Evolutionary conservation across 2,797 vertebrate species (phyloP).

Genomic region (Amazona finschi): DNA sequence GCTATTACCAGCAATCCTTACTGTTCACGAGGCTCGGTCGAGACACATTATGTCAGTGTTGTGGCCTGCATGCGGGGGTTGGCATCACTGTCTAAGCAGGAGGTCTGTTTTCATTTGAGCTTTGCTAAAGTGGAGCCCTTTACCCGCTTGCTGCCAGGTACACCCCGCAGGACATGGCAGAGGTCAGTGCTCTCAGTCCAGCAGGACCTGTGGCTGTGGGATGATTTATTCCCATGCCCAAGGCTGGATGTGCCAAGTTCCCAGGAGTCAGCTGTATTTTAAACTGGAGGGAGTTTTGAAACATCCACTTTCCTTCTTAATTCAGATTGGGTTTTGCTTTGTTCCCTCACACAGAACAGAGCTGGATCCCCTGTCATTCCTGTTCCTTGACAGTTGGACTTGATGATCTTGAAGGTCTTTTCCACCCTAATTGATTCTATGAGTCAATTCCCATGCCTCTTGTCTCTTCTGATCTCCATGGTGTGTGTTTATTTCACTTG

Average conservation of each 20-base stretch:
- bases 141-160: accelerated
- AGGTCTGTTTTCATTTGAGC: too few relatives aligned
- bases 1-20: accelerated
- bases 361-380: background rate
- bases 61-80: accelerated
- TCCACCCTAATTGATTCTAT: background rate
- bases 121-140: background rate
- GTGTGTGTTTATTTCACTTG: background rate
- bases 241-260: background rate
- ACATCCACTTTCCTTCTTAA: background rate
- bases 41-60: accelerated
- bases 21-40: accelerated
- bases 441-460: background rate
- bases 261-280: background rate
- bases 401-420: background rate
- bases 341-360: background rate
- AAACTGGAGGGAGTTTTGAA: background rate
- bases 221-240: background rate
- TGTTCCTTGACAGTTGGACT: background rate
- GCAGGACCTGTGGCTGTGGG: accelerated
- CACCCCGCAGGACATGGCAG: accelerated
- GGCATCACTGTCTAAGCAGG: background rate
- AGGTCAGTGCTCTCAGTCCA: accelerated
- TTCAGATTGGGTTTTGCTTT: background rate
- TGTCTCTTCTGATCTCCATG: background rate